phyloP scores from a whole-genome alignment of 2,797 vertebrate species.

The Helostoma temminkii region DNA sequence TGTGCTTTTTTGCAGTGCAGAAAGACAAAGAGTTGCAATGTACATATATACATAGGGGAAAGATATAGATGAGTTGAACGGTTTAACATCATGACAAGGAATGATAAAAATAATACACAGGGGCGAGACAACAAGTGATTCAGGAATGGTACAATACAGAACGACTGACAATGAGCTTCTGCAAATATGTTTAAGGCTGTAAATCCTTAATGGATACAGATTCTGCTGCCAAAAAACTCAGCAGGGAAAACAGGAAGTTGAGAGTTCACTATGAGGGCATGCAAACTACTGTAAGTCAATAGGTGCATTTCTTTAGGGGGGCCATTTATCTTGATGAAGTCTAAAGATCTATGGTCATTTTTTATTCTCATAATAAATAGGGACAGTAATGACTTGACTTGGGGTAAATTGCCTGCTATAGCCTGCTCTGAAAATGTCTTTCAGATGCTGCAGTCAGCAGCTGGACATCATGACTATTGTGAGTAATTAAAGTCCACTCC shows the following conservation, averaged over 20 bases:
- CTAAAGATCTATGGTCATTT: conserved; percentile 77
- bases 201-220: conserved; percentile 80
- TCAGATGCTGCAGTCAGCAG: conserved; percentile 81
- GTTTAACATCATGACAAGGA: conserved; percentile 41
- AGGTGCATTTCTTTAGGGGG: conserved; percentile 80
- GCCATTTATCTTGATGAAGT: conserved; percentile 82
- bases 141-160: conserved; percentile 22
- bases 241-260: conserved; percentile 85
- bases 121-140: conserved; percentile 15
- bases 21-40: conserved; percentile 55
- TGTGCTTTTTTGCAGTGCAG: conserved; percentile 51
- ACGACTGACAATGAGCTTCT: conserved; percentile 50
- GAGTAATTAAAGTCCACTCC: conserved; percentile 70
- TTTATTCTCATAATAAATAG: conserved; percentile 86
- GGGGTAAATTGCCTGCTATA: conserved; percentile 79
- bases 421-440: conserved; percentile 80
- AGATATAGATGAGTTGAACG: conserved; percentile 20
- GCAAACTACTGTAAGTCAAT: conserved; percentile 89
- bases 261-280: conserved; percentile 84
- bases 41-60: conserved; percentile 19
- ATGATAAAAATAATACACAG: conserved; percentile 45
- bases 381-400: conserved; percentile 84
- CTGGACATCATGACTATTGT: conserved; percentile 80
- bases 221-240: conserved; percentile 76
- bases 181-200: conserved; percentile 57